Base-by-base conservation (phyloP, 2,113 vertebrate species). In the Trinectes maculatus region DNA sequence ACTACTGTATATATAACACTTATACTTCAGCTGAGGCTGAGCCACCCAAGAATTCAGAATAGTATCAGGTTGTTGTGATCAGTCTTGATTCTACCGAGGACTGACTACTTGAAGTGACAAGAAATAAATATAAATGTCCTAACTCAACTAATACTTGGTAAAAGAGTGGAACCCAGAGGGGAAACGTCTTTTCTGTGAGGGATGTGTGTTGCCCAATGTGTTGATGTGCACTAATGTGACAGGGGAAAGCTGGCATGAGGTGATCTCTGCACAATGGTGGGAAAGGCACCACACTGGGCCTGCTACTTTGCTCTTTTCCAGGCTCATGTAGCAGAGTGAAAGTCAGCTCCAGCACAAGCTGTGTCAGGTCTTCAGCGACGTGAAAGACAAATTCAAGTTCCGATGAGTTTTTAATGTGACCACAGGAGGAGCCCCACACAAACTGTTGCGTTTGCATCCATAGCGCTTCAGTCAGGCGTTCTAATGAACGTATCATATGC, bases 191-290 rank as follows among this genome's bases (percentile, higher is more conserved):
- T n/a, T 69, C 56, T 70, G 59, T 51, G 39, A 3, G 31, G 44
- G 53, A 57, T 70, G 66, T 64, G 60, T 67, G 80, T 42, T 44
- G 58, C 68, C 79, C n/a, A 13, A 56, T 51, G 70, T 56, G 74
- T 75, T 91, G 88, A 90, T 71, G 67, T 80, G 80, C 69, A 15
- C 80, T 92, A 91, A 91, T 90, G 86, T 91, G 91, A 92, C 91
- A 91, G 85, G 68, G 43, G 65, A 88, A 91, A 88, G 85, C 83
- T 85, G 83, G 85, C 86, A 59, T 68, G 62, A 83, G 84, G 80
- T 83, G 84, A 88, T 81, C 60, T 48, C 63, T 11, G 58, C 79
- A 91, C 89, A 92, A 91, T 82, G 80, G 75, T 60, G 75, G 76
- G 9, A 59, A 74, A 85, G 87, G 89, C 87, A 82, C 77, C 91